Percentiles rank a stretch among this genome's conserved stretches.
phyloP scores from a whole-genome alignment of 2,113 vertebrate genomes.

The Nothocercus julius region DNA sequence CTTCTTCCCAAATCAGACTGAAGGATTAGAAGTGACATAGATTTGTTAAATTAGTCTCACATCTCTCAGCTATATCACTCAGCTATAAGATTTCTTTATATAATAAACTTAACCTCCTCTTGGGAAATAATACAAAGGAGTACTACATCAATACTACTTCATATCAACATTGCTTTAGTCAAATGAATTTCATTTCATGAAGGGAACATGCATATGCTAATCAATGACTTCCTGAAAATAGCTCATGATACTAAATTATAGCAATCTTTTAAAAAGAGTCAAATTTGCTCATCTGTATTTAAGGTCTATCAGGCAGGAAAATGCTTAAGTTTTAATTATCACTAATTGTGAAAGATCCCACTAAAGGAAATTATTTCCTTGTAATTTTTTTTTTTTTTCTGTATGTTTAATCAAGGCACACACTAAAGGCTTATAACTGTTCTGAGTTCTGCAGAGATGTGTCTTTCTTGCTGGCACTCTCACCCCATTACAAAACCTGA shows the following conservation, averaged over 20 bases:
- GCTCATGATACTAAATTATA: conserved; percentile 57
- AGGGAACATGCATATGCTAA: conserved; percentile 2
- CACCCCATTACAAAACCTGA: not conserved
- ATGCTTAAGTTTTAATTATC: conserved; percentile 58
- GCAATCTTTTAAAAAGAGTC: conserved; percentile 61
- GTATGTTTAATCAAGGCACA: conserved; percentile 35
- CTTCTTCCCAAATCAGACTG: not conserved
- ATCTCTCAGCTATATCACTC: not conserved
- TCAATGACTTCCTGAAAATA: conserved; percentile 36
- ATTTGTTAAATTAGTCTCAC: not conserved
- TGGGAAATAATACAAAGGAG: not conserved
- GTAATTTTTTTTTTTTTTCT: not conserved
- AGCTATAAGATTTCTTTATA: not conserved
- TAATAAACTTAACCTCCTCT: not conserved
- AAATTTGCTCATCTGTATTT: conserved; percentile 33
- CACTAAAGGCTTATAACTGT: not conserved
- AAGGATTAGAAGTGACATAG: not conserved
- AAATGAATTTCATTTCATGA: conserved; percentile 17
- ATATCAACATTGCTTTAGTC: not conserved
- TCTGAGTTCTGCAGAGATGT: not conserved
- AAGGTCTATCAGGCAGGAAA: conserved; percentile 22
- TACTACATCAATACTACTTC: not conserved
- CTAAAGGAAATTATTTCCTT: conserved; percentile 68
- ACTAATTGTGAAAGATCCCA: conserved; percentile 53
- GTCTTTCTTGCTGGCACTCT: not conserved